Base-by-base conservation (phyloP, 1,140 invertebrate genomes). In the Sipha flava region DNA sequence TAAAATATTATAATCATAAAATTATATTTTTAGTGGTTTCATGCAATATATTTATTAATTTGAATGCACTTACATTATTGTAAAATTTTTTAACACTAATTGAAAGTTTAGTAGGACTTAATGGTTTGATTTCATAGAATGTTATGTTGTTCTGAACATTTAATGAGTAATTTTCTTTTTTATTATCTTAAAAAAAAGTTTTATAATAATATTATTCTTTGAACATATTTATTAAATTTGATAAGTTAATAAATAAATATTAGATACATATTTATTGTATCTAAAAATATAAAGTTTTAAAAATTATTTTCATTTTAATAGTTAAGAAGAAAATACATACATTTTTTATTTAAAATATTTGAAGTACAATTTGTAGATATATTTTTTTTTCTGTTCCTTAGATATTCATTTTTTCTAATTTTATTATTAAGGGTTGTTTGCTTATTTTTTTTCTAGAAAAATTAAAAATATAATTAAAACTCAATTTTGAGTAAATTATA, bases 11-110 rank as follows among this genome's bases (percentile, higher is more conserved):
- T 49, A 1, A 21, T 10, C 3, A 34, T 7, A 37, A 37, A 37
- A 45, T 45, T 10, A 45, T 26, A 23, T 26, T 7, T 37, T 64
- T 37, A 26, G 2, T n/a, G n/a, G 23, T 52, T 26, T 29, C 47
- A 75, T 75, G 47, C 47, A 52, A n/a, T 37, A 75, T 52, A 49
- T 45, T 21, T 52, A 21, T 73, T 72, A 52, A 6, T 21, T 14
- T 52, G n/a, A 4, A 59, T 77, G 47, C 43, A 77, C 73, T 77
- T 57, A 77, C 73, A 77, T 57, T 77, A 77, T 40, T 77, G 49
- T 77, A 77, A 34, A 77, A 77, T 5, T 54, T 57, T 77, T 77
- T 77, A 16, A 77, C 73, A 57, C 31, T 57, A 23, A 77, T 77
- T 3, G 73, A 59, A 23, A 77, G 34, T 57, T 77, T 77, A 59